These are phyloP conservation scores for Lasiommata megera DNA, from an alignment of 2,888 invertebrate species.

Conservation along the genomic window DNA sequence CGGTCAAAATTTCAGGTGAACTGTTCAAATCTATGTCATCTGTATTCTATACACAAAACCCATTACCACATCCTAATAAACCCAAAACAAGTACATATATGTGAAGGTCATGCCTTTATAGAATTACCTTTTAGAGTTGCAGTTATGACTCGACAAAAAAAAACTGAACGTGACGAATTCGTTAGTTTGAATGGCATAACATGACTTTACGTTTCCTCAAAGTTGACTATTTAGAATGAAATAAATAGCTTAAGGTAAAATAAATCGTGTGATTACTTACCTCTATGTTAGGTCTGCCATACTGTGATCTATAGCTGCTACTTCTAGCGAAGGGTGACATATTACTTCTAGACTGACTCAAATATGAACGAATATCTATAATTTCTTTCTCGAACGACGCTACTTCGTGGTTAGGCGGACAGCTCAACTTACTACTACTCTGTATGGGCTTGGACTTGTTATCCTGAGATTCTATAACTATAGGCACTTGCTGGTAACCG, in stretches of 20 bases:
- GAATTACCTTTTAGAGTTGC: neutral
- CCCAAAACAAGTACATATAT: neutral
- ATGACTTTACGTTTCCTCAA: neutral
- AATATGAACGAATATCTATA: conserved; percentile 86
- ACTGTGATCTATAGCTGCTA: conserved; percentile 86
- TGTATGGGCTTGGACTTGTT: conserved; percentile 46
- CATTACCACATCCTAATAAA: neutral
- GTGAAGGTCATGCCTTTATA: neutral
- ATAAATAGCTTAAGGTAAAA: neutral
- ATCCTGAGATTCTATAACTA: conserved; percentile 81
- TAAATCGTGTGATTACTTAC: conserved; percentile 43
- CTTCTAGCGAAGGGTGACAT: conserved; percentile 86
- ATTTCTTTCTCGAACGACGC: conserved; percentile 83
- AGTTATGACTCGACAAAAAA: neutral
- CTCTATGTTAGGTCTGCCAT: conserved; percentile 81
- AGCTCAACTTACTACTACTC: conserved; percentile 67
- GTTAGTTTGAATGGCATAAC: neutral
- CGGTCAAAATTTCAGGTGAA: no score
- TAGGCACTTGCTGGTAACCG: conserved; percentile 85
- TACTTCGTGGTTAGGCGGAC: conserved; percentile 69
- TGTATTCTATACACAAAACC: neutral
- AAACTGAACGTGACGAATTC: neutral
- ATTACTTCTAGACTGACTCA: conserved; percentile 87
- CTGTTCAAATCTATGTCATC: no score
- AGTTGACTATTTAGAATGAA: neutral